These are phyloP conservation scores for Adelges cooleyi DNA, from an alignment of 1,140 invertebrate genomes.

Conservation along the genomic window DNA sequence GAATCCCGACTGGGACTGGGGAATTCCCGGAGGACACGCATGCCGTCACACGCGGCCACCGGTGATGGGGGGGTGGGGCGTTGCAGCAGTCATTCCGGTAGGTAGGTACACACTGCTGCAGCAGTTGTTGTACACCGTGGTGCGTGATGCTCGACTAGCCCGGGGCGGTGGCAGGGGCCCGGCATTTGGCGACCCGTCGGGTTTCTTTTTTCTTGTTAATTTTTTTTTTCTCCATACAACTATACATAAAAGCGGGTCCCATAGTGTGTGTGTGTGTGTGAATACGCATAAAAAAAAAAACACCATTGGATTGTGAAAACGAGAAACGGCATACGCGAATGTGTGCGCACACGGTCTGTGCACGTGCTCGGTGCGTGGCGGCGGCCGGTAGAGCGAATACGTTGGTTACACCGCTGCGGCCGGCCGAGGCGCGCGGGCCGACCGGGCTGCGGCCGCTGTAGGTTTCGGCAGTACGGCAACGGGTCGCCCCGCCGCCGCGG, in stretches of 20 bases:
- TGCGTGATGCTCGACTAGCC: no score
- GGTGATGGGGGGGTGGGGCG: no score
- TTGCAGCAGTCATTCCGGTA: no score
- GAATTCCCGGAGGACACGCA: no score
- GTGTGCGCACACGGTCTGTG: conserved; percentile 12
- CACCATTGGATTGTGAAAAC: no score
- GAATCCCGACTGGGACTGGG: no score
- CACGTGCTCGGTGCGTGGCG: not conserved
- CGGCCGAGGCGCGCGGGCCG: not conserved
- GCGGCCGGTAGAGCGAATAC: not conserved
- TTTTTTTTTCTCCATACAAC: not conserved
- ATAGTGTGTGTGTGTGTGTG: not conserved
- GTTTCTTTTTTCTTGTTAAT: no score
- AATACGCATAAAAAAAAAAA: not conserved
- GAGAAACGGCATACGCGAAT: conserved; percentile 14
- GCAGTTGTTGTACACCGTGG: no score
- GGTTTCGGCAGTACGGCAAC: not conserved
- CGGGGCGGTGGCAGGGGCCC: no score
- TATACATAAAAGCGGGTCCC: not conserved
- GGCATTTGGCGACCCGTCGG: no score
- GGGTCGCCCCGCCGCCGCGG: not conserved
- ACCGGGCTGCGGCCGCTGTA: not conserved
- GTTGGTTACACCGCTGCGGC: not conserved
- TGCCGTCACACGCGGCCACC: no score
- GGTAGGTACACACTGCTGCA: no score